Percentiles rank a stretch among this genome's conserved stretches.
Evolutionary conservation across 1,140 invertebrate genomes (phyloP).

Genomic region (Dermatophagoides farinae): DNA sequence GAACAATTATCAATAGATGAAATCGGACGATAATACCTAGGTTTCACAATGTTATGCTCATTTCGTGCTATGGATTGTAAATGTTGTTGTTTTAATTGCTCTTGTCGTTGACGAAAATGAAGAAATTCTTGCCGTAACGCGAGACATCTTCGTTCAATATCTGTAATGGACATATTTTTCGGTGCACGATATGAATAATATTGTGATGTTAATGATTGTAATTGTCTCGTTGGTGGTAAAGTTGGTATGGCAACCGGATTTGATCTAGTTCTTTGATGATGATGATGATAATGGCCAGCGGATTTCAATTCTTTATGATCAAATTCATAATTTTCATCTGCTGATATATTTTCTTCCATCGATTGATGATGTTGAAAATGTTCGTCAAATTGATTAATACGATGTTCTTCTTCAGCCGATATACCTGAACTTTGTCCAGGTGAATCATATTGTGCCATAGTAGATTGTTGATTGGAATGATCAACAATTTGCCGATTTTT

Average conservation of each 20-base stretch:
- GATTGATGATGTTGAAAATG: background rate
- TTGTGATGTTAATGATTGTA: background rate
- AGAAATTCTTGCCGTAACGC: conserved; percentile 89
- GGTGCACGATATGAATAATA: conserved; percentile 7
- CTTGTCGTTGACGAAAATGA: conserved; percentile 67
- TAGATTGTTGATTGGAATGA: background rate
- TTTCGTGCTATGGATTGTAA: background rate
- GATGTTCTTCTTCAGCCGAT: no score
- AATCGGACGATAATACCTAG: background rate
- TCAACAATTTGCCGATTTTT: background rate
- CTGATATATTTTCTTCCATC: conserved; percentile 32
- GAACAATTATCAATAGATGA: no score
- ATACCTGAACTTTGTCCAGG: background rate
- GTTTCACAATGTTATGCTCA: background rate
- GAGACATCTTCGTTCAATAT: conserved; percentile 52
- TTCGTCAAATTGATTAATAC: background rate
- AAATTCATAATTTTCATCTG: conserved; percentile 87
- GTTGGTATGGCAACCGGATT: conserved; percentile 13
- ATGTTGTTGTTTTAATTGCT: conserved; percentile 28
- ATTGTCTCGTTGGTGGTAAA: background rate
- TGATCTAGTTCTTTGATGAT: conserved; percentile 23
- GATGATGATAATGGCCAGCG: conserved; percentile 20
- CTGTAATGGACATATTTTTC: conserved; percentile 38
- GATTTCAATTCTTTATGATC: conserved; percentile 34
- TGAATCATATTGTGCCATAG: background rate